Conservation (phyloP, 1,140 invertebrate species). For the Metopolophium dirhodum region DNA sequence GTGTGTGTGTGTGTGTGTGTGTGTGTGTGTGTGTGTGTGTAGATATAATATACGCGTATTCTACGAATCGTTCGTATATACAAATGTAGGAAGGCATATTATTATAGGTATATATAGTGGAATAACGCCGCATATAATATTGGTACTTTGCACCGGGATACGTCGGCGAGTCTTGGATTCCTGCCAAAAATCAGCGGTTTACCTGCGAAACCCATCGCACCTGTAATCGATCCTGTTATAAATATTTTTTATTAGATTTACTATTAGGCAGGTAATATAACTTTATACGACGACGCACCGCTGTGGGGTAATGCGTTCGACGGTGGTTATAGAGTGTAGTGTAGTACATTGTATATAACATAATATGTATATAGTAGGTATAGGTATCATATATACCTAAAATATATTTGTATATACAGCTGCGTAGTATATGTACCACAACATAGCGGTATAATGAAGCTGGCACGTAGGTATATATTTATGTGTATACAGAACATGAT, state of each 20-base stretch:
- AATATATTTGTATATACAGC: not conserved
- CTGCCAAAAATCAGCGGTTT: constrained; percentile 46
- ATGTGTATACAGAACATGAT: not conserved
- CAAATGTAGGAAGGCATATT: not conserved
- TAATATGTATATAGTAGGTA: not conserved
- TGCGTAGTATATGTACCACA: not conserved
- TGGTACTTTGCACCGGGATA: not conserved
- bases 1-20: not conserved
- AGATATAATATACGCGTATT: not conserved
- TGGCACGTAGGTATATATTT: not conserved
- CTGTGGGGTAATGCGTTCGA: not conserved
- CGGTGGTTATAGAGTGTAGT: not conserved
- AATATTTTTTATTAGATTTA: constrained; percentile 32
- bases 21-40: not conserved
- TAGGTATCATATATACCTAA: not conserved
- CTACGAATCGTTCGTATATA: not conserved
- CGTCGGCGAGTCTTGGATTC: constrained; percentile 1
- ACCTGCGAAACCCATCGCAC: constrained; percentile 4
- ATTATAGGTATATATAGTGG: not conserved
- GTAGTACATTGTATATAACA: not conserved
- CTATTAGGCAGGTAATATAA: not conserved
- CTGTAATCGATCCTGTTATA: constrained; percentile 48
- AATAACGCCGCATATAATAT: not conserved
- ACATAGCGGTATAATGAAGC: constrained; percentile 1
- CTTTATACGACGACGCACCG: not conserved